Conservation (phyloP, 35 echinoderm and acorn worm genomes). For the Ophioderma brevispina region DNA sequence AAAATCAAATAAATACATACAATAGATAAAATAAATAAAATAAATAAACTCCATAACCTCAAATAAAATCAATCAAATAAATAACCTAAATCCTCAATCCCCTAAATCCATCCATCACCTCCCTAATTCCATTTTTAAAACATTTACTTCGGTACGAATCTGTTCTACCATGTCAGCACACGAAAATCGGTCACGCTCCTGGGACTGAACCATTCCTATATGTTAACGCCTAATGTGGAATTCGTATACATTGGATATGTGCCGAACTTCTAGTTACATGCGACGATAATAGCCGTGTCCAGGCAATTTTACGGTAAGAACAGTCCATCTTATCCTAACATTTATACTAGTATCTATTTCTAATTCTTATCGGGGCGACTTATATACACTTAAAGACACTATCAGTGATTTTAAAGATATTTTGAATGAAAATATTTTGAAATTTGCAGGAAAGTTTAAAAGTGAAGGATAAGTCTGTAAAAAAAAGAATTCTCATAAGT, state of each 20-base stretch:
- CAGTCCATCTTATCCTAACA: background rate
- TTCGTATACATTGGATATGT: conserved; percentile 72
- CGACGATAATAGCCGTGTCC: conserved; percentile 83
- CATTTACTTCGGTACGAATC: conserved; percentile 66
- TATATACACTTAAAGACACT: background rate
- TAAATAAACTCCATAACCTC: too few relatives aligned
- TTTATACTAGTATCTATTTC: background rate
- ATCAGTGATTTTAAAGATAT: background rate
- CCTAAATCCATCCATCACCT: too few relatives aligned
- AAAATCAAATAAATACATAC: too few relatives aligned
- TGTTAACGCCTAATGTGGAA: conserved; percentile 66
- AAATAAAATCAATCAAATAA: too few relatives aligned
- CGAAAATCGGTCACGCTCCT: conserved; percentile 87
- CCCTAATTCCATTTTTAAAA: too few relatives aligned
- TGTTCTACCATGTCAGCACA: conserved; percentile 73
- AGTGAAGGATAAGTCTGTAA: too few relatives aligned
- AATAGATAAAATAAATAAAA: too few relatives aligned
- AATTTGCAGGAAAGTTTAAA: too few relatives aligned
- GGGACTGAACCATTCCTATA: conserved; percentile 78
- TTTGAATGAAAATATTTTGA: too few relatives aligned
- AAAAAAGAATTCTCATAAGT: too few relatives aligned
- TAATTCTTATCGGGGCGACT: background rate
- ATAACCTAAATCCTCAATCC: too few relatives aligned
- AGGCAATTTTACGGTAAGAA: conserved; percentile 69
- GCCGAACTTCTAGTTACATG: conserved; percentile 63